Conservation (phyloP, 2,113 vertebrate species). For the Xiphophorus couchianus region DNA sequence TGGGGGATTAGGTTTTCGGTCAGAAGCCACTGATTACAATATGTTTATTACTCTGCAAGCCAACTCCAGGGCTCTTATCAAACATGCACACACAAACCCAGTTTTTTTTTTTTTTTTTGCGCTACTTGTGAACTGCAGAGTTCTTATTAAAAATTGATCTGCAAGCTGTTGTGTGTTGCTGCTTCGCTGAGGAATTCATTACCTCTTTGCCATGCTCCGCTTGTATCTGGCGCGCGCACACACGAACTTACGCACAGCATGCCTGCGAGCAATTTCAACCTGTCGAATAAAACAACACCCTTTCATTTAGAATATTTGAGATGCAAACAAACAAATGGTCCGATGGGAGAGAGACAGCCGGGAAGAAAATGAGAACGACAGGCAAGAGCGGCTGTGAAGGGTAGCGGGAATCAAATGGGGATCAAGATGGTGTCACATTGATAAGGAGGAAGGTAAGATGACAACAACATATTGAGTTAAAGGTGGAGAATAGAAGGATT, state of each 20-base stretch:
- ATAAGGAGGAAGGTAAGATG: constrained; percentile 31
- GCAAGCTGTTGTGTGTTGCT: constrained; percentile 80
- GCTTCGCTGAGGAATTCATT: constrained; percentile 81
- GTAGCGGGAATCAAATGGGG: constrained; percentile 15
- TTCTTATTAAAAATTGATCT: constrained; percentile 86
- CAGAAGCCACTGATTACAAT: constrained; percentile 78
- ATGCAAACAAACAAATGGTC: constrained; percentile 78
- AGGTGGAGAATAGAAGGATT: constrained; percentile 8
- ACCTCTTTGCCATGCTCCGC: constrained; percentile 66
- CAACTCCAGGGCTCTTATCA: constrained; percentile 73
- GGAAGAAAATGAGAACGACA: constrained; percentile 19
- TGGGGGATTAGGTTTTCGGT: constrained; percentile 62
- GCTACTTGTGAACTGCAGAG: constrained; percentile 72
- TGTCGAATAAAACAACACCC: constrained; percentile 66
- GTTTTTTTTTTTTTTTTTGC: constrained; percentile 29
- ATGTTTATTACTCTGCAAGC: constrained; percentile 75
- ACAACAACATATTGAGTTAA: not conserved
- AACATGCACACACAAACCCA: constrained; percentile 42
- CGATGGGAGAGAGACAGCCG: constrained; percentile 29
- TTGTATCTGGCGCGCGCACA: constrained; percentile 43
- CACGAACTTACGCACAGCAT: constrained; percentile 27
- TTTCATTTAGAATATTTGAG: constrained; percentile 71
- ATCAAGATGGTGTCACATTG: constrained; percentile 20
- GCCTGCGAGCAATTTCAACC: constrained; percentile 63
- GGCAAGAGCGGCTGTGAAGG: constrained; percentile 1